Evolutionary conservation across 2,888 invertebrate species (phyloP), one percentile per base, ranked within the genome.

Genomic region (Allygus modestus): DNA sequence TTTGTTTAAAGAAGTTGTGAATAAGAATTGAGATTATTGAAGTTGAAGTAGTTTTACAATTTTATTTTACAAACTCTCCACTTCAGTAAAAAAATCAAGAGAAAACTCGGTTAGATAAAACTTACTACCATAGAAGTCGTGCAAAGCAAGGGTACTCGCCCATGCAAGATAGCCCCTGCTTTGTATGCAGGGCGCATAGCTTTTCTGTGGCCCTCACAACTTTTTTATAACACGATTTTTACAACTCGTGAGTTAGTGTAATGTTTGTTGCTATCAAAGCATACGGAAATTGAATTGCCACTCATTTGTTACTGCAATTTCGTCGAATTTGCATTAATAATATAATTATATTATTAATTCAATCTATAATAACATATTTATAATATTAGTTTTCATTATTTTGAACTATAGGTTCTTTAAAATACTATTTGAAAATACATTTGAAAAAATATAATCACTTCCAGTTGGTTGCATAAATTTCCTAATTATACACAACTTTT

Each of bases 181-280:
- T 65, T 28, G 65, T 65, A 65, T 65, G 65, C 65, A 65, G 65
- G 20, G 28, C 65, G 31, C 31, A n/a, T 28, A 31, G 28, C 65
- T 65, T 65, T 65, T 65, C 65, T 65, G 65, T 65, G 65, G 65
- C 65, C 65, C 65, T 65, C 65, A 15, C 65, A 28, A 28, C 65
- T 65, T 28, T 58, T 65, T 65, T 65, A 65, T 65, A 28, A 65
- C 65, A 28, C 15, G 65, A 65, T 31, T 65, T 65, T 65, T 65
- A 65, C 65, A 65, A 54, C 54, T 23, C 54, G 23, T 23, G 54
- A 65, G 65, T 31, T 15, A 65, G 17, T 28, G 12, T 58, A 58
- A 65, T 26, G 65, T 26, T 28, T 65, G 31, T 65, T 5, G 15
- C 65, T 65, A 4, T 28, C 31, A 65, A 65, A 65, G 28, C 15